Evolutionary conservation across 2,797 vertebrate genomes (phyloP), one percentile per base, ranked within the genome.

Genomic region (Hemitrygon akajei): DNA sequence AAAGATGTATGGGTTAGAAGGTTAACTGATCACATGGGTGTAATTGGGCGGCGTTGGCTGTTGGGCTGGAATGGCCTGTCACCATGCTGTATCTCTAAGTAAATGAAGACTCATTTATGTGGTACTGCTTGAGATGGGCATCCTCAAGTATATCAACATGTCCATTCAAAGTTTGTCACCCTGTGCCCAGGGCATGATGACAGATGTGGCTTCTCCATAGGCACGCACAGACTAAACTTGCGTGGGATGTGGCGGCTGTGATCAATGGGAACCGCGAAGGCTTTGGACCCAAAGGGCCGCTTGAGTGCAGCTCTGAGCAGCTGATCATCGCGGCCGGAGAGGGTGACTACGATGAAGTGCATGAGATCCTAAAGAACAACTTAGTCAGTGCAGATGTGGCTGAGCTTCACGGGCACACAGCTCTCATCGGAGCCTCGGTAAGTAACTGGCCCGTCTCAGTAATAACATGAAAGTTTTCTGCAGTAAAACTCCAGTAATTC

Each of bases 361-460:
- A 73, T 2, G 93, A 95, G 4, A 95, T 97, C 87, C 95, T 98
- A 92, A 95, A 93, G 80, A 95, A 95, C 0, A 94, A 95, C 73
- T 94, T 96, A 20, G 96, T 96, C 91, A 96, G 96, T 79, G 97
- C 97, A 0, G 97, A 98, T 0, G 96, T 98, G 22, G 96, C 97
- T 0, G 98, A 98, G 60, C 95, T 95, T 0, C 95, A 60, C 0
- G 98, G 97, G 91, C 96, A 97, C 95, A 98, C 97, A 0, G 96
- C 96, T 3, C 97, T 99, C 0, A 97, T 98, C 0, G 97, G 97
- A 6, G 98, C 98, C 1, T 95, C 97, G 0, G 98, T 98, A 96
- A 97, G 95, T 86, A 73, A 30, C n/a, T 9, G 6, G 10, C 0
- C n/a, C 20, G 2, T 16, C 16, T 11, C 10, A 63, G 7, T 87